Percentiles rank a stretch among this genome's conserved stretches.
Conservation (phyloP, 2,888 invertebrate genomes). For the Elmis aenea region DNA sequence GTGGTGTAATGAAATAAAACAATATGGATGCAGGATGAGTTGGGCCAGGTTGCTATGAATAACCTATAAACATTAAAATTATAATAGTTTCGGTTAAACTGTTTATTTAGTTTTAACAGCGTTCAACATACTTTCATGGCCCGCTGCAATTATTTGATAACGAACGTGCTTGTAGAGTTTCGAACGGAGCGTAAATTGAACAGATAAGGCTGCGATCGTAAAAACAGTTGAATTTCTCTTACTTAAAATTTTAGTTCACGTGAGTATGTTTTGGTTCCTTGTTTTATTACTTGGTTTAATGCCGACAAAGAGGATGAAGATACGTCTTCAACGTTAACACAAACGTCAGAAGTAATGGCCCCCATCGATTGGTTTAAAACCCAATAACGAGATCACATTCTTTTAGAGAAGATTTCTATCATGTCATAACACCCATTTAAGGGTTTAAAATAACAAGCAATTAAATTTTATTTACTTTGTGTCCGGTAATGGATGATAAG, state of each 20-base stretch:
- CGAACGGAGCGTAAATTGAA: constrained; percentile 17
- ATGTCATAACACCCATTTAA: constrained; percentile 1
- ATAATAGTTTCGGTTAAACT: too few relatives aligned
- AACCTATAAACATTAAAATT: too few relatives aligned
- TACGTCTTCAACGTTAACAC: constrained; percentile 4
- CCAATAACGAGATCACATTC: constrained; percentile 9
- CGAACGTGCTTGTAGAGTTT: constrained; percentile 18
- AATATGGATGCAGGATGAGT: too few relatives aligned
- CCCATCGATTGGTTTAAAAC: constrained; percentile 7
- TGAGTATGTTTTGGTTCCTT: constrained; percentile 6
- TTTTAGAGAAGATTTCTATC: constrained; percentile 7
- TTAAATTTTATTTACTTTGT: constrained; percentile 7
- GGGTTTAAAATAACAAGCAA: constrained; percentile 8
- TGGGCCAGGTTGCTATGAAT: too few relatives aligned
- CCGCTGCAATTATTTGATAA: constrained; percentile 23
- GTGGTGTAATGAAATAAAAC: too few relatives aligned
- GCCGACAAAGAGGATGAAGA: constrained; percentile 7
- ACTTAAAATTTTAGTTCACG: constrained; percentile 8
- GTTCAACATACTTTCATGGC: constrained; percentile 8
- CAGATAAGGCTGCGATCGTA: constrained; percentile 19
- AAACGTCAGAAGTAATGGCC: constrained; percentile 4
- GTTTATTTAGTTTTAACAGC: constrained; percentile 16
- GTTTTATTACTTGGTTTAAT: constrained; percentile 5
- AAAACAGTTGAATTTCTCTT: constrained; percentile 13
- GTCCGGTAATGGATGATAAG: constrained; percentile 3